Evolutionary conservation across 2,113 vertebrate species (phyloP).

Genomic region (Glaucidium brasilianum): DNA sequence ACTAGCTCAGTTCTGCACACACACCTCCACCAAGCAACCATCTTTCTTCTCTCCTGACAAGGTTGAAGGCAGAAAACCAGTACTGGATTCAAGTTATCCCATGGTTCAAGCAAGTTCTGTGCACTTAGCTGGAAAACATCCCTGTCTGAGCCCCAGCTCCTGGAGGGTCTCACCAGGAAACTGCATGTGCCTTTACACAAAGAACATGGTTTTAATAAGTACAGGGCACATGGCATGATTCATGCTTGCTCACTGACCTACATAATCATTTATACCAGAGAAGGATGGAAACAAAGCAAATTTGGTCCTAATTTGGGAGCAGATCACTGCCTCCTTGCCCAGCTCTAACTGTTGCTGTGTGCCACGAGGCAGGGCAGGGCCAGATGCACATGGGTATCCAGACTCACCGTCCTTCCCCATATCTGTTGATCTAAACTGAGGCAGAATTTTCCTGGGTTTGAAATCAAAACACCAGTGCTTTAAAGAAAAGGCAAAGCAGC

Average conservation of each 20-base stretch:
- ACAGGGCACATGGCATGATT: background rate
- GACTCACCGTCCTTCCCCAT: rapidly evolving
- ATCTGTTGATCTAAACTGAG: background rate
- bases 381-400: rapidly evolving
- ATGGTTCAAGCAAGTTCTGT: background rate
- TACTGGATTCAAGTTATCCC: background rate
- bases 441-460: background rate
- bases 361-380: background rate
- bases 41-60: background rate
- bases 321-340: background rate
- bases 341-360: rapidly evolving
- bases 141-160: background rate
- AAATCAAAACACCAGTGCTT: background rate
- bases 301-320: background rate
- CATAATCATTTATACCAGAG: background rate
- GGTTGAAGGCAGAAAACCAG: background rate
- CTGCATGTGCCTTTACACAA: background rate
- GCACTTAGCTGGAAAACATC: background rate
- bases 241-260: background rate
- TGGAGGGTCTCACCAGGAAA: background rate
- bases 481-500: background rate
- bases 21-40: background rate
- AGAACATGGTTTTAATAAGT: background rate
- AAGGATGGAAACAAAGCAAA: background rate
- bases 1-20: background rate